These are phyloP conservation scores for Plagiodera versicolora DNA, from an alignment of 2,888 invertebrate genomes.

Conservation along the genomic window DNA sequence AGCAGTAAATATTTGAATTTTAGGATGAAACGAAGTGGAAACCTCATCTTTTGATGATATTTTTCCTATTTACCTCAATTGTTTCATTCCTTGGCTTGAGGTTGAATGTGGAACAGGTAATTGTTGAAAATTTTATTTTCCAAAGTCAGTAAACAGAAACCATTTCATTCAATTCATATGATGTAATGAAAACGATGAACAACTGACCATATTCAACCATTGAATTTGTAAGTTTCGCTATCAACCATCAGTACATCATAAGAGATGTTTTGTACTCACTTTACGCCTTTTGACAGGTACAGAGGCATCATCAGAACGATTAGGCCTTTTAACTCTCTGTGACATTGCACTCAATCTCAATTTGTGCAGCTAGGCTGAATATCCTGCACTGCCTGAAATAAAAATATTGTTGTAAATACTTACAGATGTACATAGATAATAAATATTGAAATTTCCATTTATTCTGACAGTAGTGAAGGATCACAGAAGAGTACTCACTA, in stretches of 20 bases:
- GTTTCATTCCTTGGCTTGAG: too few species aligned
- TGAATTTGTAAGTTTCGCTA: too few species aligned
- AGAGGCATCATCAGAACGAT: constrained; percentile 69
- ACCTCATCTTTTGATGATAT: too few species aligned
- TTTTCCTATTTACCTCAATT: too few species aligned
- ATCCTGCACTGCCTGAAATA: constrained; percentile 52
- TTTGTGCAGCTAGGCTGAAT: constrained; percentile 48
- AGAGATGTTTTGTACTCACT: constrained; percentile 56
- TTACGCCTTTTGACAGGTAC: constrained; percentile 76
- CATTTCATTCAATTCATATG: neutral
- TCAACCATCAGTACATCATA: too few species aligned
- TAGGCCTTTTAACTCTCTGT: constrained; percentile 77
- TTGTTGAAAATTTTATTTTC: too few species aligned
- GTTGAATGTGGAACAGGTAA: too few species aligned
- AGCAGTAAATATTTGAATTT: too few species aligned
- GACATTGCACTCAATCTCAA: constrained; percentile 63
- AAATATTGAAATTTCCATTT: neutral
- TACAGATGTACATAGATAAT: neutral
- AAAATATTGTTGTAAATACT: neutral
- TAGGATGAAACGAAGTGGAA: too few species aligned
- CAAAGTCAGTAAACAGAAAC: too few species aligned
- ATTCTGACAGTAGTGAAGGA: neutral
- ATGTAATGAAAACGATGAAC: neutral
- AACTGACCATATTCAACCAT: neutral
- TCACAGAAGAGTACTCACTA: constrained; percentile 57